phyloP scores from a whole-genome alignment of 2,888 invertebrate species.

The Ichneumoninae sp. region DNA sequence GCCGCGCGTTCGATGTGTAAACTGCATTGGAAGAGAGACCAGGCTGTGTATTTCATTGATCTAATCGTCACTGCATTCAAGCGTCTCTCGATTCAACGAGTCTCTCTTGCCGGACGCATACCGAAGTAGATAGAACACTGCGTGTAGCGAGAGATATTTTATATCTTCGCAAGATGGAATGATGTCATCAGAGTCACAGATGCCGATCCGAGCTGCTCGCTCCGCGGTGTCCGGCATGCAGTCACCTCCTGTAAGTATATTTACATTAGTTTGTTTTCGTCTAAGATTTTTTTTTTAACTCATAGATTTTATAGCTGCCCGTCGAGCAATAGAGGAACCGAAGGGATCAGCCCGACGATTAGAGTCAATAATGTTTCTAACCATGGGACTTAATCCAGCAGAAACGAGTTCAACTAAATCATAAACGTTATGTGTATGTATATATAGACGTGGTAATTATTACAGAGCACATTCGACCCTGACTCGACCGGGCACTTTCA shows the following conservation, averaged over 20 bases:
- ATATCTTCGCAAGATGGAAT: conserved; percentile 1
- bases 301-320: neutral
- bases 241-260: neutral
- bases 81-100: conserved; percentile 19
- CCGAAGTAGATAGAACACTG: neutral
- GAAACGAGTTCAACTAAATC: conserved; percentile 41
- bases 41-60: conserved; percentile 35
- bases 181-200: conserved; percentile 6
- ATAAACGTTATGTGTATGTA: conserved; percentile 16
- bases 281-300: neutral
- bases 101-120: conserved; percentile 7
- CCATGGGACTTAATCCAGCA: conserved; percentile 32
- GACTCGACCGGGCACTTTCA: conserved; percentile 57
- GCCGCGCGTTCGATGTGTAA: neutral
- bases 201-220: neutral
- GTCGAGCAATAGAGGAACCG: conserved; percentile 12
- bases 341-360: neutral
- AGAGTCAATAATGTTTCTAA: conserved; percentile 15
- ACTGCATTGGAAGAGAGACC: conserved; percentile 6
- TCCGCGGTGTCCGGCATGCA: neutral
- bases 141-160: neutral
- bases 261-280: conserved; percentile 31
- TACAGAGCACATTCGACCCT: conserved; percentile 64
- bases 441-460: conserved; percentile 64
- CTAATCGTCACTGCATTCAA: conserved; percentile 42